phyloP scores from a whole-genome alignment of 2,113 vertebrate genomes.

The Cavia porcellus region DNA sequence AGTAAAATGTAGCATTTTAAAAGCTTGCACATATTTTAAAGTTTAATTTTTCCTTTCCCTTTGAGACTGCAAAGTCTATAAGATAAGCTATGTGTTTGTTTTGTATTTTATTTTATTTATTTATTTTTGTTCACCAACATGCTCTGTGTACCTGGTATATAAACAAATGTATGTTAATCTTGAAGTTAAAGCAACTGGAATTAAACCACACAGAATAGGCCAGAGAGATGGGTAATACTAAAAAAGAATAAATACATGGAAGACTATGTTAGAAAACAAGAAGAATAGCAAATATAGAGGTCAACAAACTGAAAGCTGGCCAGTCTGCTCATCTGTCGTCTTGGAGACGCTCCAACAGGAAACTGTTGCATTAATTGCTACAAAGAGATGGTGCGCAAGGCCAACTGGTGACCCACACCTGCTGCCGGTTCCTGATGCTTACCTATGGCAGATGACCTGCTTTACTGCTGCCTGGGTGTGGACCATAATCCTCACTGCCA shows the following conservation, averaged over 20 bases:
- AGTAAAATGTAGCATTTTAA: not conserved
- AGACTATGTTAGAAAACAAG: not conserved
- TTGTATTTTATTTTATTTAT: not conserved
- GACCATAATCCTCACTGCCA: too few species aligned
- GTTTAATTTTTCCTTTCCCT: not conserved
- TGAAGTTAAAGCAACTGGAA: not conserved
- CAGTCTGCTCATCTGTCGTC: slow-evolving; percentile 8
- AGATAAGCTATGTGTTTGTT: not conserved
- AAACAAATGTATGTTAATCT: not conserved
- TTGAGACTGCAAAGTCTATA: not conserved
- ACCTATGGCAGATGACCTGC: not conserved
- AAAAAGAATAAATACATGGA: not conserved
- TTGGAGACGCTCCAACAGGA: slow-evolving; percentile 18
- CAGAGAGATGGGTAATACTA: not conserved
- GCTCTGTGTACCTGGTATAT: not conserved
- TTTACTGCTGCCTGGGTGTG: not conserved
- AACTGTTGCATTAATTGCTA: not conserved
- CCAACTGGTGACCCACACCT: not conserved
- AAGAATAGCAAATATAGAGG: not conserved
- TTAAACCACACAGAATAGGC: not conserved
- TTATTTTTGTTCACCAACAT: not conserved
- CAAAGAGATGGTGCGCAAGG: not conserved
- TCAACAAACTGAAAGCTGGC: not conserved
- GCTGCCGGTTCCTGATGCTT: not conserved
- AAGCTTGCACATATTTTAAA: not conserved